These are phyloP conservation scores for Stichodactyla helianthus DNA, from an alignment of 64 coral and sea anemone species.

Conservation along the genomic window DNA sequence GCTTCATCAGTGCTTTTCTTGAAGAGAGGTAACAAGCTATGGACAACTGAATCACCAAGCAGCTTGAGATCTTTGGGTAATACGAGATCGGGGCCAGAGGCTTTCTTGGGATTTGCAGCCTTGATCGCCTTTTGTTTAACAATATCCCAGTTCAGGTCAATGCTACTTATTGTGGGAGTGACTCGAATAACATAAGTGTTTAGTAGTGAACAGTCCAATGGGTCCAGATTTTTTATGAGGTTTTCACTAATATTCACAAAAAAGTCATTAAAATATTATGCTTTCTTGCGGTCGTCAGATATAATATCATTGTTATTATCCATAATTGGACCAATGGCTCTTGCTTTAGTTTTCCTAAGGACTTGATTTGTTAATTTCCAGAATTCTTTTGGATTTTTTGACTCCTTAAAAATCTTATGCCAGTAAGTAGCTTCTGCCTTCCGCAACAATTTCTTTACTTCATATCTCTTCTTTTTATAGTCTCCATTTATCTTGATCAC, in stretches of 20 bases:
- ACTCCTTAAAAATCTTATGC: too few species aligned
- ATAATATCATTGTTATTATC: neutral
- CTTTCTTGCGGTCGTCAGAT: neutral
- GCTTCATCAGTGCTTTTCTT: slow-evolving; percentile 19
- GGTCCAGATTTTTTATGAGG: slow-evolving; percentile 18
- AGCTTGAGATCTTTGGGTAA: slow-evolving; percentile 8
- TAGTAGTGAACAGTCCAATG: neutral
- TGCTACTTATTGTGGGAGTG: too few species aligned
- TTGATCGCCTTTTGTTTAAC: slow-evolving; percentile 25
- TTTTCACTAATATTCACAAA: slow-evolving; percentile 15
- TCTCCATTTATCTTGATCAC: too few species aligned
- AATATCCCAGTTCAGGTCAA: slow-evolving; percentile 19
- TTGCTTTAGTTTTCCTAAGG: neutral
- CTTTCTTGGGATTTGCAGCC: too few species aligned
- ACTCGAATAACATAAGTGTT: too few species aligned
- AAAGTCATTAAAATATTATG: neutral
- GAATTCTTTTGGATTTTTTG: too few species aligned
- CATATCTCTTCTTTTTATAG: too few species aligned
- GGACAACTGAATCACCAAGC: slow-evolving; percentile 21
- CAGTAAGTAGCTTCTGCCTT: too few species aligned
- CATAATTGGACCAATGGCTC: neutral
- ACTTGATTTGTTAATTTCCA: slow-evolving; percentile 19
- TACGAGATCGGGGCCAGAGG: slow-evolving; percentile 5
- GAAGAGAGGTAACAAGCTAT: slow-evolving; percentile 36
- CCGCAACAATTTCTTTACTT: too few species aligned